These are phyloP conservation scores for Pampus argenteus DNA, from an alignment of 2,797 vertebrate genomes.

Conservation along the genomic window DNA sequence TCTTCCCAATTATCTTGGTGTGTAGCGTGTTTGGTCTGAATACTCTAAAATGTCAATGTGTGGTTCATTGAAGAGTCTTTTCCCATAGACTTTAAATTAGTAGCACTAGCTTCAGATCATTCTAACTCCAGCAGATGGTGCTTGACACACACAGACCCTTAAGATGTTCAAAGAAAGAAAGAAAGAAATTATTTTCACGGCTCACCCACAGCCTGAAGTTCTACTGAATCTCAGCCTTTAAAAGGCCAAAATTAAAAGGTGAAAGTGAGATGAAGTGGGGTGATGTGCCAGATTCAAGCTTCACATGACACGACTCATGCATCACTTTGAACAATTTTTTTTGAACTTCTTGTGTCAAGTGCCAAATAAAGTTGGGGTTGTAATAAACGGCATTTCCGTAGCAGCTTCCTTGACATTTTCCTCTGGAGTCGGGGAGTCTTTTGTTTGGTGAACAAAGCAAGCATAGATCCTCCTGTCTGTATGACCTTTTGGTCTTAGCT, in stretches of 20 bases:
- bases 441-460: slow-evolving; percentile 62
- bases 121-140: slow-evolving; percentile 52
- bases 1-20: slow-evolving; percentile 45
- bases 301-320: slow-evolving; percentile 18
- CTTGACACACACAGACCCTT: slow-evolving; percentile 41
- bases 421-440: slow-evolving; percentile 46
- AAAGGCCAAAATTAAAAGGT: slow-evolving; percentile 43
- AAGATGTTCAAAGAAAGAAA: slow-evolving; percentile 41
- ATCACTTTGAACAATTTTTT: slow-evolving; percentile 25
- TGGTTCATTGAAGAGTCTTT: slow-evolving; percentile 15
- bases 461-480: slow-evolving; percentile 39
- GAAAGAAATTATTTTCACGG: slow-evolving; percentile 20
- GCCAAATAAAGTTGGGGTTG: slow-evolving; percentile 33
- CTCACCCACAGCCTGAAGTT: not conserved
- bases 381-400: slow-evolving; percentile 40
- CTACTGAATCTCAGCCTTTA: slow-evolving; percentile 13
- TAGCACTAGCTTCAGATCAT: slow-evolving; percentile 30
- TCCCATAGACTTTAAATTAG: slow-evolving; percentile 42
- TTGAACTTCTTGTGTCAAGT: slow-evolving; percentile 40
- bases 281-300: slow-evolving; percentile 20
- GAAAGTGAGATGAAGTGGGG: slow-evolving; percentile 38
- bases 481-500: slow-evolving; percentile 67
- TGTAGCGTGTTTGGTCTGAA: slow-evolving; percentile 32
- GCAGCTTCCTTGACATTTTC: slow-evolving; percentile 69
- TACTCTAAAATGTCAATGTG: slow-evolving; percentile 21